Evolutionary conservation across 2,797 vertebrate species (phyloP).

Genomic region (Anabas testudineus): DNA sequence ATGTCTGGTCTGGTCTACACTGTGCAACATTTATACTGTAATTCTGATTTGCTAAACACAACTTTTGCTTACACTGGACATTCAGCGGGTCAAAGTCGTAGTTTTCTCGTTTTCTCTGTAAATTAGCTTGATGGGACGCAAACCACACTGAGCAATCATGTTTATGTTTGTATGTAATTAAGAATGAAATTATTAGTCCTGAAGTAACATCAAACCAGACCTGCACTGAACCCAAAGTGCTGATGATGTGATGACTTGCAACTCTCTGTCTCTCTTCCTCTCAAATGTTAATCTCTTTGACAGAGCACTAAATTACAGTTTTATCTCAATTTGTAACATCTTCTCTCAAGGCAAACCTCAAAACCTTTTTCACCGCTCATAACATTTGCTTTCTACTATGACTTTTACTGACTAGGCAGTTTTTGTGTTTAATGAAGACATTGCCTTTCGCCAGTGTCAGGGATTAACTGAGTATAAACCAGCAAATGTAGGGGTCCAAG

Average conservation of each 20-base stretch:
- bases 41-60: no score
- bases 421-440: constrained; percentile 4
- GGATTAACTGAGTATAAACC: neutral
- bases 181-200: no score
- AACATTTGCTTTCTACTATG: neutral
- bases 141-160: no score
- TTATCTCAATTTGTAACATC: constrained; percentile 15
- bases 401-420: neutral
- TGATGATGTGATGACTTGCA: neutral
- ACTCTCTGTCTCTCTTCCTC: neutral
- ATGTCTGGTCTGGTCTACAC: no score
- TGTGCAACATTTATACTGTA: no score
- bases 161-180: no score
- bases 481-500: neutral
- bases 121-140: no score
- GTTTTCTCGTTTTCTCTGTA: no score
- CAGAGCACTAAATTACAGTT: constrained; percentile 25
- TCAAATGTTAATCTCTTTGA: constrained; percentile 23
- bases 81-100: no score
- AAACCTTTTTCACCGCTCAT: neutral
- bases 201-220: neutral
- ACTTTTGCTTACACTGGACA: no score
- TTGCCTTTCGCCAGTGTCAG: neutral
- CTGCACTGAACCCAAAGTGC: neutral
- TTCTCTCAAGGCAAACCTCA: constrained; percentile 24